Percentiles rank a stretch among this genome's conserved stretches.
Conservation (phyloP, 2,888 invertebrate genomes). For the Caenorhabditis sp. region DNA sequence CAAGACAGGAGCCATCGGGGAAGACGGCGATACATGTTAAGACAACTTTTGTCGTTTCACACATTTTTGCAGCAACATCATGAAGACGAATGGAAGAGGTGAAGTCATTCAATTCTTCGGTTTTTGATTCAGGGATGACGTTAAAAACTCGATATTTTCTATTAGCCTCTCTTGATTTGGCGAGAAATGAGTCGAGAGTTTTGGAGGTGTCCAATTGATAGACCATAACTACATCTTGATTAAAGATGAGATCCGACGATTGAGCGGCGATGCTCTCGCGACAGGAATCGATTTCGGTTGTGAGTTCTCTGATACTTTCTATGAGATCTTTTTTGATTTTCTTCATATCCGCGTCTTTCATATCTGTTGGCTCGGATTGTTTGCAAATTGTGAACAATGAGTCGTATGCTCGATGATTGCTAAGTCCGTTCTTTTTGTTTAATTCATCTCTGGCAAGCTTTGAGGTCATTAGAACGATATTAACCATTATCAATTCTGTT, state of each 20-base stretch:
- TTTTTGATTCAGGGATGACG: background rate
- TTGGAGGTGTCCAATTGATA: slow-evolving; percentile 44
- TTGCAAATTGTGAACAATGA: slow-evolving; percentile 60
- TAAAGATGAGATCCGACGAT: slow-evolving; percentile 50
- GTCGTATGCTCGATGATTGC: slow-evolving; percentile 27
- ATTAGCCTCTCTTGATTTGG: slow-evolving; percentile 15
- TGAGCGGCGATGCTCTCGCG: slow-evolving; percentile 50
- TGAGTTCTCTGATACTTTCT: slow-evolving; percentile 45
- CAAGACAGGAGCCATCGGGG: slow-evolving; percentile 63
- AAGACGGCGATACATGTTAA: slow-evolving; percentile 59
- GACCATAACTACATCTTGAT: slow-evolving; percentile 56
- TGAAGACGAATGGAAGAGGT: slow-evolving; percentile 30
- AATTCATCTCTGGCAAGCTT: slow-evolving; percentile 59
- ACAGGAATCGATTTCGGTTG: slow-evolving; percentile 53
- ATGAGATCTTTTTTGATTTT: slow-evolving; percentile 49
- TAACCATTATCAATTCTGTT: slow-evolving; percentile 54
- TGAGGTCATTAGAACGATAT: slow-evolving; percentile 52
- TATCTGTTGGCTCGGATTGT: slow-evolving; percentile 24
- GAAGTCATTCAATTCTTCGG: slow-evolving; percentile 19
- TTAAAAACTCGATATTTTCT: slow-evolving; percentile 22
- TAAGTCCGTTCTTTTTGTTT: slow-evolving; percentile 28
- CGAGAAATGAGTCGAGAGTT: slow-evolving; percentile 50
- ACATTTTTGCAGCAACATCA: slow-evolving; percentile 45
- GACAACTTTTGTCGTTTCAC: slow-evolving; percentile 55
- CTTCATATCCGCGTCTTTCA: slow-evolving; percentile 41